Conservation (phyloP, 1,140 invertebrate species). For the Teleogryllus occipitalis region DNA sequence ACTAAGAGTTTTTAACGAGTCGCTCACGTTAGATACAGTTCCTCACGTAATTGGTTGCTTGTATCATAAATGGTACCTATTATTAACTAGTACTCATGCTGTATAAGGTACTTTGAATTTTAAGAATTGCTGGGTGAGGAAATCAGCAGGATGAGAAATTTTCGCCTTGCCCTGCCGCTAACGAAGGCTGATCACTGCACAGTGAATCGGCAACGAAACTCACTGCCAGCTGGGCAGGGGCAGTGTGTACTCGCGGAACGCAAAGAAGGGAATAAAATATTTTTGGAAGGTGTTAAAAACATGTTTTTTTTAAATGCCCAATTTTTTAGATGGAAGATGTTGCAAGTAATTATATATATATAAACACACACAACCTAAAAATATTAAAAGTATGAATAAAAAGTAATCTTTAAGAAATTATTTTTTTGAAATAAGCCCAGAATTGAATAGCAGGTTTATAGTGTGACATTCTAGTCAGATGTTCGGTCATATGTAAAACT, state of each 20-base stretch:
- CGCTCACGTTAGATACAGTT: no score
- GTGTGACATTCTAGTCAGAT: background rate
- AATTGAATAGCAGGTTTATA: conserved; percentile 5
- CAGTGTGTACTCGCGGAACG: background rate
- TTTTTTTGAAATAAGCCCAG: background rate
- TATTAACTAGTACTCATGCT: no score
- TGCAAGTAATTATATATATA: background rate
- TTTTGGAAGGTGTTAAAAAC: background rate
- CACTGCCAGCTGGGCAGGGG: background rate
- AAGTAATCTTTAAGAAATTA: background rate
- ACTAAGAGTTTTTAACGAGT: no score
- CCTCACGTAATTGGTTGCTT: no score
- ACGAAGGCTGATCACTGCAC: background rate
- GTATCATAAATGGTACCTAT: no score
- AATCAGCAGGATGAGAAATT: background rate
- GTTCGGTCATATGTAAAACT: background rate
- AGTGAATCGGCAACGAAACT: background rate
- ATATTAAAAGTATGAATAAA: background rate
- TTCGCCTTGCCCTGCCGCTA: background rate
- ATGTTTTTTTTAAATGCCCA: background rate
- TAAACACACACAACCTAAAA: conserved; percentile 2
- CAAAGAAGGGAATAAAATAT: background rate
- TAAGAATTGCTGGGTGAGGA: background rate
- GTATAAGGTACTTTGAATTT: no score
- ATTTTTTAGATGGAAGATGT: background rate